Evolutionary conservation across 35 echinoderm and acorn worm genomes (phyloP).

Genomic region (Acanthaster planci): DNA sequence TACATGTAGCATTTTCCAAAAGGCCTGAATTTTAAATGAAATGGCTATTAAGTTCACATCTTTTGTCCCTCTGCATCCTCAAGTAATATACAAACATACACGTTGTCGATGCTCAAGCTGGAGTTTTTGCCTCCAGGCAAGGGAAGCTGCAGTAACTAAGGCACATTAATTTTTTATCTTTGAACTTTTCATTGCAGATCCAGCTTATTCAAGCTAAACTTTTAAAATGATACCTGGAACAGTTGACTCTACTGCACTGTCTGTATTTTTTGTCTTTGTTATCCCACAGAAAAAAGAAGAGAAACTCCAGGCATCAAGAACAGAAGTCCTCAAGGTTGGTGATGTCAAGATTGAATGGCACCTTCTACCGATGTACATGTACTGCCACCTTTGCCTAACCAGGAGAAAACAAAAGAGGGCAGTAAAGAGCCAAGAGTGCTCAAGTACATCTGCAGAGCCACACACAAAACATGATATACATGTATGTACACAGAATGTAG

Average conservation of each 20-base stretch:
- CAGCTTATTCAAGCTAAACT: not conserved
- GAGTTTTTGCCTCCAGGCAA: no score
- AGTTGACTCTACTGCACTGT: not conserved
- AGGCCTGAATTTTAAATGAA: no score
- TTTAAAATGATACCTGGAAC: not conserved
- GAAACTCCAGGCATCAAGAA: not conserved
- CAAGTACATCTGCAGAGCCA: not conserved
- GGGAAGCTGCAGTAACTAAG: not conserved
- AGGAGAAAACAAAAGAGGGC: slow-evolving; percentile 7
- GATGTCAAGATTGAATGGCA: not conserved
- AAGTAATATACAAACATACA: no score
- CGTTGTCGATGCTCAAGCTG: no score
- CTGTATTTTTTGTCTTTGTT: not conserved
- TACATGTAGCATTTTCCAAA: no score
- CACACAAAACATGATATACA: not conserved
- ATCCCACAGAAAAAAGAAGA: not conserved
- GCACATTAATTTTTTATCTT: not conserved
- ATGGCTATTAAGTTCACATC: no score
- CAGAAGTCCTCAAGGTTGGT: slow-evolving; percentile 7
- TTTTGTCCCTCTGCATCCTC: no score
- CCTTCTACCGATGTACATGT: not conserved
- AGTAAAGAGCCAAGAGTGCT: not conserved
- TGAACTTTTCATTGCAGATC: no score
- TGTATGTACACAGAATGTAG: not conserved
- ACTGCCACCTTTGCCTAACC: not conserved